Conservation (phyloP, 2,797 vertebrate genomes). For the Sebastes kiyomatsui region DNA sequence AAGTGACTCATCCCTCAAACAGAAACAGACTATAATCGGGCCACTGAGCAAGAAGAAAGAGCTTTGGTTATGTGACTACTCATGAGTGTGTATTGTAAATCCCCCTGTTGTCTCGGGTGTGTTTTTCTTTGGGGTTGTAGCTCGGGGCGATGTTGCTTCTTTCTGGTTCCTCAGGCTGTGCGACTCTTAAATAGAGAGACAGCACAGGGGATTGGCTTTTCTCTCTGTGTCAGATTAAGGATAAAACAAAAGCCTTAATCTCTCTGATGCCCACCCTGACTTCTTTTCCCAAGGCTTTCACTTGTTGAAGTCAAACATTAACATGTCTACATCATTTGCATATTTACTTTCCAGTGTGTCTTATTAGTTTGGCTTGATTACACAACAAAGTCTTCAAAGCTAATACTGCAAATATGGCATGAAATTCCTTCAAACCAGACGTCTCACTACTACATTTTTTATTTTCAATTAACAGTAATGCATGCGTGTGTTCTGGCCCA, state of each 20-base stretch:
- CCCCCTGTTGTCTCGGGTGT: conserved; percentile 41
- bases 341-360: conserved; percentile 10
- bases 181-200: conserved; percentile 8
- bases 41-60: conserved; percentile 77
- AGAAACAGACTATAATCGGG: conserved; percentile 69
- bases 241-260: conserved; percentile 53
- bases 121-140: conserved; percentile 58
- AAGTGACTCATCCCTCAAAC: conserved; percentile 71
- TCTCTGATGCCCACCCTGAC: conserved; percentile 10
- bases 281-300: conserved; percentile 20
- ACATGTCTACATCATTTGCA: conserved; percentile 6
- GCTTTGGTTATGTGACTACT: conserved; percentile 51
- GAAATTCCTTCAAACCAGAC: conserved; percentile 47
- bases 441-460: conserved; percentile 21
- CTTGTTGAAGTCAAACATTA: conserved; percentile 35
- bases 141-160: conserved; percentile 44
- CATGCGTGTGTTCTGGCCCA: conserved; percentile 39
- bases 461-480: conserved; percentile 7
- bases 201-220: conserved; percentile 25
- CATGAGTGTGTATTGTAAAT: conserved; percentile 64
- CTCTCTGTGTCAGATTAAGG: conserved; percentile 37
- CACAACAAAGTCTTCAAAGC: conserved; percentile 38
- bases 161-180: conserved; percentile 32
- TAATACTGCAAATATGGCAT: conserved; percentile 46
- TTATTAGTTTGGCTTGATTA: conserved; percentile 35